Evolutionary conservation across 2,888 invertebrate species (phyloP).

Genomic region (Charanyca ferruginea): DNA sequence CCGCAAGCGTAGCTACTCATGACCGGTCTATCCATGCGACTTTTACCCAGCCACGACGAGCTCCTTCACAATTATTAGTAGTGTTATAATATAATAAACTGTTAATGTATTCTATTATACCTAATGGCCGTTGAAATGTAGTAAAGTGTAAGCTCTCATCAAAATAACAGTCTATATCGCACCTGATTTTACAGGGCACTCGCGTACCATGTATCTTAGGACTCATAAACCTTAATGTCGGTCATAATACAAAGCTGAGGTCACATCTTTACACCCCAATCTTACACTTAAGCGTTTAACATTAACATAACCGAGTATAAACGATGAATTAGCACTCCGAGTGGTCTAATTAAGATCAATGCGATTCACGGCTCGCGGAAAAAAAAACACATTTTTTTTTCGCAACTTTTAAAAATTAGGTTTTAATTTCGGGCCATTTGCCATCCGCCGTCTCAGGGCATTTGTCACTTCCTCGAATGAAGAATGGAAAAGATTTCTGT

Average conservation of each 20-base stretch:
- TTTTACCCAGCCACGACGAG: too few relatives aligned
- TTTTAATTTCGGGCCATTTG: conserved; percentile 74
- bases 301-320: conserved; percentile 68
- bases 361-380: conserved; percentile 40
- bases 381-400: conserved; percentile 52
- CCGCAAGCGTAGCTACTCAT: too few relatives aligned
- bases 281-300: conserved; percentile 62
- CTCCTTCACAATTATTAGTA: too few relatives aligned
- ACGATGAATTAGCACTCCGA: conserved; percentile 67
- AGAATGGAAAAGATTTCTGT: conserved; percentile 71
- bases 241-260: conserved; percentile 60
- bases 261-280: conserved; percentile 64
- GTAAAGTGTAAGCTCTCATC: conserved; percentile 46
- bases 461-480: conserved; percentile 74
- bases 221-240: conserved; percentile 60
- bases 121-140: conserved; percentile 24
- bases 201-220: conserved; percentile 52
- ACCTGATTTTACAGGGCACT: conserved; percentile 59
- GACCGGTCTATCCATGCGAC: too few relatives aligned
- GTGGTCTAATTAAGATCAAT: conserved; percentile 67
- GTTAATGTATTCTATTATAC: conserved; percentile 41
- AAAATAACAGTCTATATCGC: conserved; percentile 54
- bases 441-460: conserved; percentile 63
- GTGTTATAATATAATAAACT: conserved; percentile 23
- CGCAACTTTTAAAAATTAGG: conserved; percentile 67